Evolutionary conservation across 2,797 vertebrate species (phyloP).

Genomic region (Coendou prehensilis): DNA sequence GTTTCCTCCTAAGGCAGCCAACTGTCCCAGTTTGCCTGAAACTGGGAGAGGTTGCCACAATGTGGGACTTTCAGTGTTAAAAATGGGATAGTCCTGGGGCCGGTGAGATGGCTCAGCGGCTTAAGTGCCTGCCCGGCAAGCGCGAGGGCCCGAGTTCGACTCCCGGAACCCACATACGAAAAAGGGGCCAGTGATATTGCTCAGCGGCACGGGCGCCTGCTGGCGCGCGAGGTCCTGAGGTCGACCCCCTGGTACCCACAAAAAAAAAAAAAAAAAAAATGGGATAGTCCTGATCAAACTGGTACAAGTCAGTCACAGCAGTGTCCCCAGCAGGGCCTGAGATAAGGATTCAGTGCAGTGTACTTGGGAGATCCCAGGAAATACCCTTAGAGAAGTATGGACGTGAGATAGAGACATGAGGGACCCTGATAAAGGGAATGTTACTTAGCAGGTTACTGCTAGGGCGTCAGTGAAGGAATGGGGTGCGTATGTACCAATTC

Average conservation of each 20-base stretch:
- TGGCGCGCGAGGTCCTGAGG: too few species aligned
- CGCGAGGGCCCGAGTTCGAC: too few species aligned
- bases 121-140: too few species aligned
- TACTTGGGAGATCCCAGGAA: background rate
- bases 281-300: background rate
- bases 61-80: background rate
- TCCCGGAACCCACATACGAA: too few species aligned
- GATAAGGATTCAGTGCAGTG: background rate
- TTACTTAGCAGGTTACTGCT: background rate
- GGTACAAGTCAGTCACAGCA: background rate
- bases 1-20: background rate
- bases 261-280: background rate
- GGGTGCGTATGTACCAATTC: background rate
- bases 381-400: background rate
- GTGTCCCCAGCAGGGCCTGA: background rate
- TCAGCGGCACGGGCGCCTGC: too few species aligned
- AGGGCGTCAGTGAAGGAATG: background rate
- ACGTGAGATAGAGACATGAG: fast-evolving
- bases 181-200: too few species aligned
- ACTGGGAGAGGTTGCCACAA: background rate
- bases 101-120: too few species aligned
- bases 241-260: too few species aligned
- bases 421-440: background rate
- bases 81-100: background rate
- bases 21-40: background rate